Base-by-base conservation (phyloP, 1,140 invertebrate genomes). In the Elymnias hypermnestra region DNA sequence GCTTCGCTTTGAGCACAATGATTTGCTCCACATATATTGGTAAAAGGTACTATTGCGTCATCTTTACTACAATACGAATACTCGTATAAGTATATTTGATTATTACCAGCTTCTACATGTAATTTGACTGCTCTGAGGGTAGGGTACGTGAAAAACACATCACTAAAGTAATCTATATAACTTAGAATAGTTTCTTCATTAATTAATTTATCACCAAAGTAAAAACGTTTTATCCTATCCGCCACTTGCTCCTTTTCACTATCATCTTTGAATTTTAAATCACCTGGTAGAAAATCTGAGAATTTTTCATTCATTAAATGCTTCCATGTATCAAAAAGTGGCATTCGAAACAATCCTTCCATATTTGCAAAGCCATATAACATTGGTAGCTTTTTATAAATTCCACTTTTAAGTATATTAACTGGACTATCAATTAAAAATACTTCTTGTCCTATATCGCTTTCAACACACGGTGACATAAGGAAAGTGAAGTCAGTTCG, bases 221-320 rank as follows among this genome's bases (percentile, higher is more conserved):
- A 81, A 46, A 72, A 77, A n/a, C n/a, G n/a, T n/a, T n/a, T n/a
- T n/a, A n/a, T n/a, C n/a, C n/a, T n/a, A n/a, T n/a, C n/a, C 0
- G 57, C 67, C 4, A 73, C 55, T 42, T 55, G 5, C 12, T 60
- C 38, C 48, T 45, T 71, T 41, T 75, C 53, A 9, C 25, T 21
- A 14, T 64, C 39, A 21, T 17, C 52, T 29, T 57, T 19, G 53
- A 79, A 76, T 9, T 52, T 15, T n/a, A 81, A 51, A 40, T 81
- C 72, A 41, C 39, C 45, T 2, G 73, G 72, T 14, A 77, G 37
- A 29, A 71, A 81, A 25, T 75, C 43, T 1, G 59, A 60, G 53
- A 81, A 77, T 0, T 69, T 71, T 19, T 28, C 13, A 48, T 81
- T 72, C 70, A 81, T 81, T 42, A 22, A 41, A n/a, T 59, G 12